A percentile compares a stretch with the other conserved stretches of the same genome.
Evolutionary conservation across 2,113 vertebrate genomes (phyloP).

Genomic region (Scomber scombrus): DNA sequence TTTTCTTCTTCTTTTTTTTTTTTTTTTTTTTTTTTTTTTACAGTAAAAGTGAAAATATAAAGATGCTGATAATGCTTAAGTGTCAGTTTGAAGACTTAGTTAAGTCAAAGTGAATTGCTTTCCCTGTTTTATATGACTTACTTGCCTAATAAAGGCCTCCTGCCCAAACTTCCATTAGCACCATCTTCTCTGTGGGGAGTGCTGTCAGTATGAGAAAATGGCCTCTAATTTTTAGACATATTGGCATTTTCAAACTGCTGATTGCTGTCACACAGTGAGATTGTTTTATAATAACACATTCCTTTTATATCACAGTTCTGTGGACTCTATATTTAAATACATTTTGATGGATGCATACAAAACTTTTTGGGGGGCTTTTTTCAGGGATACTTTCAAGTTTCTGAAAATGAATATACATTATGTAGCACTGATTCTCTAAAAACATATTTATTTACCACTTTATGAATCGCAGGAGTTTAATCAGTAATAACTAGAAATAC

Average conservation of each 20-base stretch:
- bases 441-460: background rate
- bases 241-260: conserved; percentile 71
- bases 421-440: background rate
- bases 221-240: conserved; percentile 59
- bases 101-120: conserved; percentile 30
- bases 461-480: too few relatives aligned
- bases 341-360: conserved; percentile 26
- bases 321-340: conserved; percentile 39
- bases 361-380: background rate
- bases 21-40: background rate
- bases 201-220: conserved; percentile 63
- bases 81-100: background rate
- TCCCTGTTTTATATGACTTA: conserved; percentile 36
- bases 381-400: conserved; percentile 6
- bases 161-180: conserved; percentile 66
- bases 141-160: conserved; percentile 55
- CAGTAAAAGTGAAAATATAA: background rate
- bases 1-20: background rate
- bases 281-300: conserved; percentile 59
- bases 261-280: conserved; percentile 69
- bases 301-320: conserved; percentile 35
- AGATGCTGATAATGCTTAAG: background rate
- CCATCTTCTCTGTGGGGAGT: conserved; percentile 60
- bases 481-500: too few relatives aligned
- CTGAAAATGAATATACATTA: conserved; percentile 1